Conservation (phyloP, 2,797 vertebrate genomes). For the Pseudochromis fuscus region DNA sequence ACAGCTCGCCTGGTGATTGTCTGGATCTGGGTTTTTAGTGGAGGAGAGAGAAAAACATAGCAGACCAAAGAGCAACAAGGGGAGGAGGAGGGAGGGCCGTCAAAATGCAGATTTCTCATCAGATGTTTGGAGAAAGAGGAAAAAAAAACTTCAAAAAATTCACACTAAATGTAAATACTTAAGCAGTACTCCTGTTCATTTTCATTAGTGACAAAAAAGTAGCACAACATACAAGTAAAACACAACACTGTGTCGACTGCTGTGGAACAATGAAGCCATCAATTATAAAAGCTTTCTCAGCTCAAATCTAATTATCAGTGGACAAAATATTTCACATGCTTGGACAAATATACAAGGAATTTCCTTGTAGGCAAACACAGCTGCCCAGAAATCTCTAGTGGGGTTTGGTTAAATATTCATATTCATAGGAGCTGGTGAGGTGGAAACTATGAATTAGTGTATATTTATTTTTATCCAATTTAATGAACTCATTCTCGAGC, state of each 20-base stretch:
- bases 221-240: not conserved
- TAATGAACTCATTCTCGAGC: not conserved
- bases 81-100: conserved; percentile 59
- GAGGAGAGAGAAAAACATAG: conserved; percentile 65
- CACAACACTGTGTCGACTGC: conserved; percentile 9
- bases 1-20: conserved; percentile 81
- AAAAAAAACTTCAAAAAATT: conserved; percentile 11
- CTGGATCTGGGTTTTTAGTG: conserved; percentile 69
- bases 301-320: conserved; percentile 53
- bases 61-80: conserved; percentile 69
- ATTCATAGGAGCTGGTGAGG: conserved; percentile 3
- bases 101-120: conserved; percentile 59
- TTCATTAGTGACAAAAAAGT: not conserved
- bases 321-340: conserved; percentile 54
- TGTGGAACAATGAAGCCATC: conserved; percentile 46
- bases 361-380: conserved; percentile 30
- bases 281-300: conserved; percentile 53
- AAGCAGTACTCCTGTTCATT: not conserved
- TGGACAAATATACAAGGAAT: conserved; percentile 53
- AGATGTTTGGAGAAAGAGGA: conserved; percentile 5
- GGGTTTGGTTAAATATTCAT: conserved; percentile 19
- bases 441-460: not conserved
- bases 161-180: conserved; percentile 25
- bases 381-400: conserved; percentile 18
- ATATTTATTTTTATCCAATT: fast-evolving